Percentiles rank a stretch among this genome's conserved stretches.
These are phyloP conservation scores for Microplitis deprimator DNA, from an alignment of 2,888 invertebrate genomes.

Conservation along the genomic window DNA sequence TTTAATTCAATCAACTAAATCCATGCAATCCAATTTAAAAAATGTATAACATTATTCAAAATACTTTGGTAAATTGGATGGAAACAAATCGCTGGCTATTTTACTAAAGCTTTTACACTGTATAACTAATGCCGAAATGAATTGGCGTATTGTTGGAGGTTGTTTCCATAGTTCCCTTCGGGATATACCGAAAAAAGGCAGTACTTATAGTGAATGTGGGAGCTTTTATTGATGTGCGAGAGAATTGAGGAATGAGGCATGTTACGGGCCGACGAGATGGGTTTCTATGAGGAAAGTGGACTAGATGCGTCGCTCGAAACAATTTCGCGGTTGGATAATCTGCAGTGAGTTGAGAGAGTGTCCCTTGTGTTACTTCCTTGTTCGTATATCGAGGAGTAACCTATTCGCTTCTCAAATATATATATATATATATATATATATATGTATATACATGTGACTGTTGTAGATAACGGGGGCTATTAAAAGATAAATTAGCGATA, in stretches of 20 bases:
- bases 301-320: neutral
- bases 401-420: neutral
- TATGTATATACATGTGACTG: neutral
- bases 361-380: neutral
- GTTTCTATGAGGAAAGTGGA: neutral
- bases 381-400: neutral
- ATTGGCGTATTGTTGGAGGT: no score
- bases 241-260: neutral
- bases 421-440: no score
- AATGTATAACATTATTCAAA: no score
- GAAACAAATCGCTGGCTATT: no score
- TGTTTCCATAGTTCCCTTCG: no score
- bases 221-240: neutral
- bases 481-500: neutral
- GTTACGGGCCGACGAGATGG: neutral
- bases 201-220: neutral
- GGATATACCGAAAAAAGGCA: no score
- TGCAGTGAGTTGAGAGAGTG: neutral
- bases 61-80: no score
- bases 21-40: no score
- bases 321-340: constrained; percentile 1
- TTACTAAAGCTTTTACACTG: no score
- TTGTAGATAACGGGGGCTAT: neutral
- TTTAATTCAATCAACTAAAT: no score
- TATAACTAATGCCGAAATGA: no score